phyloP scores from a whole-genome alignment of 2,888 invertebrate species.

The Thera britannica region DNA sequence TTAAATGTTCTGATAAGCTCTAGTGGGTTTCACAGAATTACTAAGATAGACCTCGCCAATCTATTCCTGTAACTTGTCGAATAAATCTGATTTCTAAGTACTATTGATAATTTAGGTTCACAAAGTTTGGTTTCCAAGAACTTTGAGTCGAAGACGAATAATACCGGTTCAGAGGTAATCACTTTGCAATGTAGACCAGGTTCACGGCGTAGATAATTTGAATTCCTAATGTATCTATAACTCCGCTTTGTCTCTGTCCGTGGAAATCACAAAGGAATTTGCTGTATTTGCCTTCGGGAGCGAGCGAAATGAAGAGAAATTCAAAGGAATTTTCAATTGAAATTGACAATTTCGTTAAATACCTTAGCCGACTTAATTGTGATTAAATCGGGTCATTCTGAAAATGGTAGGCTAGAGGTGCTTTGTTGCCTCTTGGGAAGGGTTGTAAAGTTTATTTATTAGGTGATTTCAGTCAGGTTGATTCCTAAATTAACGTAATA shows the following conservation, averaged over 20 bases:
- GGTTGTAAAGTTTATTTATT: slow-evolving; percentile 29
- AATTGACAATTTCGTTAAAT: slow-evolving; percentile 59
- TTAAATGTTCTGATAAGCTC: neutral
- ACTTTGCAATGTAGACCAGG: slow-evolving; percentile 14
- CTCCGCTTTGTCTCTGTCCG: slow-evolving; percentile 50
- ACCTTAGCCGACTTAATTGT: slow-evolving; percentile 53
- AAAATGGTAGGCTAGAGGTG: slow-evolving; percentile 38
- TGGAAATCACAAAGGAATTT: slow-evolving; percentile 51
- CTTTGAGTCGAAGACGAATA: slow-evolving; percentile 23
- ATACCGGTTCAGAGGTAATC: slow-evolving; percentile 2
- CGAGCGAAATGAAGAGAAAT: slow-evolving; percentile 54
- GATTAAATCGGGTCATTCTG: slow-evolving; percentile 49
- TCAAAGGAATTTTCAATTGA: slow-evolving; percentile 58
- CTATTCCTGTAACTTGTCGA: neutral
- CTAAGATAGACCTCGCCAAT: neutral
- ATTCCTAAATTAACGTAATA: slow-evolving; percentile 19
- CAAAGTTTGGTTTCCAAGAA: slow-evolving; percentile 13
- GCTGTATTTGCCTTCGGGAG: slow-evolving; percentile 52
- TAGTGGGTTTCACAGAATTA: neutral
- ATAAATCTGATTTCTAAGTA: slow-evolving; percentile 9
- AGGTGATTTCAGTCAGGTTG: slow-evolving; percentile 16
- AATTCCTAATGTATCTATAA: slow-evolving; percentile 54
- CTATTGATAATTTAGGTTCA: slow-evolving; percentile 1
- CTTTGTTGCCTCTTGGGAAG: slow-evolving; percentile 37
- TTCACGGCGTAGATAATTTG: slow-evolving; percentile 39